Conservation (phyloP, 2,888 invertebrate species). For the Agrypnus murinus region DNA sequence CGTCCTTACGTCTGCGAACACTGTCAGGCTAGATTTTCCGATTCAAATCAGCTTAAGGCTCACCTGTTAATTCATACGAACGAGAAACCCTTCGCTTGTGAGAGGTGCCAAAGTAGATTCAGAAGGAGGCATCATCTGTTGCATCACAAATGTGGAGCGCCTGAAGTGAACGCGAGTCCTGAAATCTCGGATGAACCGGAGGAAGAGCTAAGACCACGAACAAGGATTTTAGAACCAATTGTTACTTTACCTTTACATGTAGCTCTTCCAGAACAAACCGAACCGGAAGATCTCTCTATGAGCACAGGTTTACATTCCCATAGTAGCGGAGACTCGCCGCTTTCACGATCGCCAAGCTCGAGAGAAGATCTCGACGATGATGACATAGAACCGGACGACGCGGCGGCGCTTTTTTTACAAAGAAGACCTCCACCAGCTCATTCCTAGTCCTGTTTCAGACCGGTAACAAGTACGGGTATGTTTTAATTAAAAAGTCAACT, state of each 20-base stretch:
- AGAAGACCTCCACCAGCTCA: constrained; percentile 62
- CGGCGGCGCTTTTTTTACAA: constrained; percentile 73
- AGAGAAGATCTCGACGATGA: constrained; percentile 71
- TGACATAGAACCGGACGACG: constrained; percentile 74
- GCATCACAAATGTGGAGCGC: constrained; percentile 85
- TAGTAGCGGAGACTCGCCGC: constrained; percentile 72
- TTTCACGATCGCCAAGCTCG: constrained; percentile 70
- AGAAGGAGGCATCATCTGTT: constrained; percentile 89
- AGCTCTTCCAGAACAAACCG: constrained; percentile 87
- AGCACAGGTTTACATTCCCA: constrained; percentile 74
- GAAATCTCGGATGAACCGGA: constrained; percentile 62
- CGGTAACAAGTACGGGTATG: constrained; percentile 60
- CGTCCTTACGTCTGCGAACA: constrained; percentile 91
- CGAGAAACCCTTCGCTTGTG: constrained; percentile 91
- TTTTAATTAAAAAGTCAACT: constrained; percentile 49
- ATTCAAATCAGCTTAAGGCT: constrained; percentile 93
- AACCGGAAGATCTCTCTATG: constrained; percentile 93
- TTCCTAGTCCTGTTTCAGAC: constrained; percentile 61
- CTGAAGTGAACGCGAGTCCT: constrained; percentile 61
- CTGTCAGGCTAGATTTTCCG: constrained; percentile 91
- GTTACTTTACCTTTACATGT: constrained; percentile 66
- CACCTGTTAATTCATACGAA: constrained; percentile 92
- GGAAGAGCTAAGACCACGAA: constrained; percentile 65
- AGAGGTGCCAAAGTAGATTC: constrained; percentile 85
- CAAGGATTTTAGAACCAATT: constrained; percentile 72